Base-by-base conservation (phyloP, 2,797 vertebrate genomes). In the Eospalax fontanierii region DNA sequence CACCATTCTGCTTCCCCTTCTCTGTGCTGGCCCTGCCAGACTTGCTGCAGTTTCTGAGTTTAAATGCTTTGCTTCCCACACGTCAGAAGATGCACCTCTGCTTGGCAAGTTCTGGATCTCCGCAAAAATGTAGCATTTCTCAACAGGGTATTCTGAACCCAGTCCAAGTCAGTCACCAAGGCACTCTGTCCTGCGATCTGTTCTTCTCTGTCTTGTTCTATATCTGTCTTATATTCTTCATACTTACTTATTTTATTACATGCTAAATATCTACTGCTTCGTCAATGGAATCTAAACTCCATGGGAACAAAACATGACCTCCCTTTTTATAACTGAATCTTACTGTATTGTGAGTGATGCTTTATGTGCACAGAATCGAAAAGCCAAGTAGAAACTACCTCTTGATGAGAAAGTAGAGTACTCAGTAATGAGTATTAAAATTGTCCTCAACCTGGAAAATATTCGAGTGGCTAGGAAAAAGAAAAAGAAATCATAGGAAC, bases 401-500 rank as follows among this genome's bases (percentile, higher is more conserved):
- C 6, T 71, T 74, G 28, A n/a, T 16, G 28, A 93, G 74, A 88
- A 81, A 57, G 22, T n/a, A 33, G 43, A 71, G 66, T 12, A 54
- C 8, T 10, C 46, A 4, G 24, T 54, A 87, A 65, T 87, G 22
- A 6, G 28, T 54, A 30, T 33, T 66, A 87, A 81, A 66, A 50
- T 21, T 21, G 11, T n/a, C 12, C 26, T 90, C 19, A 38, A 68
- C 19, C 59, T 95, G 78, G 46, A 78, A 95, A 93, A 88, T 61
- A 79, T 24, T 91, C 57, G 22, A 87, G 70, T 80, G 76, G 87
- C 16, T 65, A 15, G 73, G 33, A 84, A 87, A 91, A 92, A 76
- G 33, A 84, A 87, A 91, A 92, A 79, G 38, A 86, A 79, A 18
- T 76, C 35, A 15, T 10, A 74, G 79, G 14, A 40, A 87, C 24